phyloP scores from a whole-genome alignment of 37 sponge, comb jelly and placozoan species.

The Ianthella basta region DNA sequence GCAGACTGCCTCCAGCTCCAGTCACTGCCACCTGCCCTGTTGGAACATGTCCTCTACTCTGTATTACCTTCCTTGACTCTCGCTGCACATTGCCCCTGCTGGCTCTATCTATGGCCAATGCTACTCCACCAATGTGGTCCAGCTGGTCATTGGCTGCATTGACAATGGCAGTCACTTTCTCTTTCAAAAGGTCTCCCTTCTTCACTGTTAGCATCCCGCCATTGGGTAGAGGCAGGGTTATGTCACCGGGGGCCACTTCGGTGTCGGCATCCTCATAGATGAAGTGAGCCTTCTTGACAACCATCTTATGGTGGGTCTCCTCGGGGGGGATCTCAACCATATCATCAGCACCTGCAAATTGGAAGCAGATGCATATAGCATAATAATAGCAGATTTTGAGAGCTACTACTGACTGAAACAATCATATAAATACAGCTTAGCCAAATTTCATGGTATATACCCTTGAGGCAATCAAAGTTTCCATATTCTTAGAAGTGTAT shows the following conservation, averaged over 20 bases:
- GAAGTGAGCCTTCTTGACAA: conserved; percentile 12
- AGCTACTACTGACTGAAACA: too few relatives aligned
- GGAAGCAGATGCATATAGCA: too few relatives aligned
- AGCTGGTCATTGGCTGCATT: conserved; percentile 73
- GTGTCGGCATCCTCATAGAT: conserved; percentile 27
- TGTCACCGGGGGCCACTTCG: not conserved
- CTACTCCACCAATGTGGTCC: conserved; percentile 65
- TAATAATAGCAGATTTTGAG: too few relatives aligned
- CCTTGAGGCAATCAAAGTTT: too few relatives aligned
- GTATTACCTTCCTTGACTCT: conserved; percentile 1
- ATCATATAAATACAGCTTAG: too few relatives aligned
- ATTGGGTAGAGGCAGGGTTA: too few relatives aligned
- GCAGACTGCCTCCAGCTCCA: conserved; percentile 58
- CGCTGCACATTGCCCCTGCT: conserved; percentile 48
- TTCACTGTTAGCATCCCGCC: conserved; percentile 70
- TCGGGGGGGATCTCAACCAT: not conserved
- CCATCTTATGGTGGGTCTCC: not conserved
- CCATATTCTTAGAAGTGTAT: too few relatives aligned
- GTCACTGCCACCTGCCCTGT: conserved; percentile 56
- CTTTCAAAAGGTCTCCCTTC: conserved; percentile 51
- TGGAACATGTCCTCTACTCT: not conserved
- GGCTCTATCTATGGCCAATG: conserved; percentile 60
- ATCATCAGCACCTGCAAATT: too few relatives aligned
- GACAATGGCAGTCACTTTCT: conserved; percentile 64
- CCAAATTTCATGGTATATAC: too few relatives aligned